Conservation (phyloP, 2,797 vertebrate species). For the Pantherophis alleghaniensis region DNA sequence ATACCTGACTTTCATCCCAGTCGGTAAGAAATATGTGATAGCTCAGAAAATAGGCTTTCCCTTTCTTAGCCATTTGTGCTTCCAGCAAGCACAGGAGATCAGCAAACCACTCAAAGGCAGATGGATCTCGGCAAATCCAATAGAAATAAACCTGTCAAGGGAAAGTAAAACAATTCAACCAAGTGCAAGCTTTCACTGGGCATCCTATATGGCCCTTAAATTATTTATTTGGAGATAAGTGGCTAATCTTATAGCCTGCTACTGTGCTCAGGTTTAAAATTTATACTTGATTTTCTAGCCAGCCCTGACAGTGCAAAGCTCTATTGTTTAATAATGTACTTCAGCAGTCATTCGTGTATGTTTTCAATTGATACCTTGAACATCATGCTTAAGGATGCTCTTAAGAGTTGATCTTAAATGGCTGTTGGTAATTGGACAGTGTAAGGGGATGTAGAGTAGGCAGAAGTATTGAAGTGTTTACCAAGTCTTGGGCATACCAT, state of each 20-base stretch:
- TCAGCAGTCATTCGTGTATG: background rate
- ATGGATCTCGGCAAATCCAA: conserved; percentile 79
- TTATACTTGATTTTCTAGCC: conserved; percentile 39
- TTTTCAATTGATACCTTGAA: background rate
- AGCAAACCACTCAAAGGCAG: conserved; percentile 81
- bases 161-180: conserved; percentile 50
- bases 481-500: background rate
- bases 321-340: conserved; percentile 35
- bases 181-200: conserved; percentile 42
- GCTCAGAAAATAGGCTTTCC: conserved; percentile 72
- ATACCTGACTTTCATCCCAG: conserved; percentile 82
- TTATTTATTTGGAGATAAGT: conserved; percentile 32
- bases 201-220: conserved; percentile 37
- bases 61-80: conserved; percentile 72
- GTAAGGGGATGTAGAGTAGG: background rate
- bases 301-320: conserved; percentile 5
- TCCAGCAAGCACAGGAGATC: conserved; percentile 77
- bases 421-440: background rate
- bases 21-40: conserved; percentile 79
- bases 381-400: background rate
- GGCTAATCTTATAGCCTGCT: conserved; percentile 28
- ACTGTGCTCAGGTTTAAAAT: conserved; percentile 33
- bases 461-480: background rate
- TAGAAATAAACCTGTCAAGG: conserved; percentile 80
- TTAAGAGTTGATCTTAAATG: background rate